These are phyloP conservation scores for Archips crataeganus DNA, from an alignment of 2,888 invertebrate genomes.

Conservation along the genomic window DNA sequence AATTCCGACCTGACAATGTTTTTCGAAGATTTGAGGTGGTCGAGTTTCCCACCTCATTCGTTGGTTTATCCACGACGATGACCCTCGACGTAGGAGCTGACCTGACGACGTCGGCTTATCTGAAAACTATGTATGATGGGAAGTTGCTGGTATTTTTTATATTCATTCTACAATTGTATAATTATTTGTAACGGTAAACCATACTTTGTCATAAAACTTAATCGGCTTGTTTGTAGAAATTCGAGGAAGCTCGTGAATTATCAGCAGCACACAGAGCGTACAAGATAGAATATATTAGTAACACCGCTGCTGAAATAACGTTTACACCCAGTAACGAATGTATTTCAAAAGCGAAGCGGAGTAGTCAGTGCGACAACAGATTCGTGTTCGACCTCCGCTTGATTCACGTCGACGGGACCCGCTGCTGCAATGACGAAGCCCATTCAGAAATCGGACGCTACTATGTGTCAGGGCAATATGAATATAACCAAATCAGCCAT, in stretches of 20 bases:
- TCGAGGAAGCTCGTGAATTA: conserved; percentile 72
- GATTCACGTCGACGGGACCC: conserved; percentile 67
- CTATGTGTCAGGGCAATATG: conserved; percentile 85
- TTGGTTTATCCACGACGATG: conserved; percentile 65
- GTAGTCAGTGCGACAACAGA: conserved; percentile 61
- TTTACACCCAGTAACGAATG: conserved; percentile 74
- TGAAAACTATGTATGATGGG: conserved; percentile 71
- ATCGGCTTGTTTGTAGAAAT: conserved; percentile 59
- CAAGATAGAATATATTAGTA: conserved; percentile 56
- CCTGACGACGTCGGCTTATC: conserved; percentile 65
- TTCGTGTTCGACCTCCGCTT: conserved; percentile 76
- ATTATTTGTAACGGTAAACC: not conserved
- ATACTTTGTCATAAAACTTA: not conserved
- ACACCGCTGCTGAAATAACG: conserved; percentile 62
- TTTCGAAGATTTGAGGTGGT: conserved; percentile 71
- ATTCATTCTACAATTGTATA: not conserved
- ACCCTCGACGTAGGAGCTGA: conserved; percentile 67
- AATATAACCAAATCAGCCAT: conserved; percentile 76
- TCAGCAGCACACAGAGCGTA: conserved; percentile 80
- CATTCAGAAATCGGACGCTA: conserved; percentile 81
- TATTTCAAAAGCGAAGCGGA: conserved; percentile 66
- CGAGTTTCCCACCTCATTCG: conserved; percentile 74
- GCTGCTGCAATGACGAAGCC: conserved; percentile 70
- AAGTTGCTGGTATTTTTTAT: conserved; percentile 63
- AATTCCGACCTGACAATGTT: conserved; percentile 66